A percentile compares a stretch with the other conserved stretches of the same genome.
These are phyloP conservation scores for Momotus momota DNA, from an alignment of 2,797 vertebrate genomes.

Conservation along the genomic window DNA sequence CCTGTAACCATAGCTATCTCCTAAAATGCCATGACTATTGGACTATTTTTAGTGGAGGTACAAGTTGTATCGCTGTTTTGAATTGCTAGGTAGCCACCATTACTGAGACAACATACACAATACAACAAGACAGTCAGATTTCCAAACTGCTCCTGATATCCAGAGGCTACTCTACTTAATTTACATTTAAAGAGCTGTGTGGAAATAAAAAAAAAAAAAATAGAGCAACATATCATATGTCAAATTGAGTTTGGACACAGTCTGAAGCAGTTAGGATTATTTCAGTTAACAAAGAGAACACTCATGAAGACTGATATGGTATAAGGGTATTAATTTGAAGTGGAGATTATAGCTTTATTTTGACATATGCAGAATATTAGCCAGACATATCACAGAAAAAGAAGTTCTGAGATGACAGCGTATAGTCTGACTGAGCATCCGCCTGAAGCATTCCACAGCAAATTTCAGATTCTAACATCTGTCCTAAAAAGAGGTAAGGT, in stretches of 20 bases:
- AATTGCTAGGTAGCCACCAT: not conserved
- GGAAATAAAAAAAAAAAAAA: not conserved
- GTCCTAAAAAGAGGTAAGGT: not conserved
- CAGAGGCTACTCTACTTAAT: not conserved
- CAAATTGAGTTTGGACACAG: conserved; percentile 46
- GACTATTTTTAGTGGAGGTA: not conserved
- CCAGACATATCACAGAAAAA: conserved; percentile 16
- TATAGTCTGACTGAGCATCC: conserved; percentile 9
- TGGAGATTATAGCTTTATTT: conserved; percentile 63
- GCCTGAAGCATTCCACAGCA: conserved; percentile 18
- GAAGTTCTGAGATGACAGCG: not conserved
- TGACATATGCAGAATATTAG: conserved; percentile 54
- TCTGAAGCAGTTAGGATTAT: conserved; percentile 64
- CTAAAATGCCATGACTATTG: not conserved
- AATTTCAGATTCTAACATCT: conserved; percentile 54
- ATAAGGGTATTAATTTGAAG: conserved; percentile 64
- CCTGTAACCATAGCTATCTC: not conserved
- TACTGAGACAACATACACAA: not conserved
- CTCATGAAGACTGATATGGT: conserved; percentile 27
- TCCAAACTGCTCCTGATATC: not conserved
- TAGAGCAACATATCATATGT: not conserved
- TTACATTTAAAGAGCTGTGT: conserved; percentile 18
- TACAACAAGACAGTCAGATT: not conserved
- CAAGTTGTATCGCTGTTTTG: not conserved
- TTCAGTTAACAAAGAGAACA: conserved; percentile 45